Evolutionary conservation across 2,113 vertebrate genomes (phyloP), one percentile per base, ranked within the genome.

Genomic region (Lota lota): DNA sequence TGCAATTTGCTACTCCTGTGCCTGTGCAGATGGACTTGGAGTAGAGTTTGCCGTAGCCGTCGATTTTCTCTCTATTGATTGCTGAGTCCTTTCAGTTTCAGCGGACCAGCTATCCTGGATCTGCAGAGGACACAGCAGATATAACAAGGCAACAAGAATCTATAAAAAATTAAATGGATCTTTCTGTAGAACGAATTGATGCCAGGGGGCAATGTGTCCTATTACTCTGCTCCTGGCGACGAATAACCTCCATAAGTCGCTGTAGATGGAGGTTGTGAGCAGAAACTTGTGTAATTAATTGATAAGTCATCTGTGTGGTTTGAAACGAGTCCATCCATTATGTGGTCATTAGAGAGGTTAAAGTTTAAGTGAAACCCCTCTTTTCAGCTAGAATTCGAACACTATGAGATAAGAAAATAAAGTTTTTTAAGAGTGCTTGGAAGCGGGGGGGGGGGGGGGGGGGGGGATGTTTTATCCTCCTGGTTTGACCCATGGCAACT

Each of bases 151-250:
- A 20, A 78, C 63, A 61, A 64, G 24, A 60, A 83, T 76, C 70
- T 67, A 81, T 75, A 74, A 78, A 19, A 78, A 74, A 21, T 36
- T 22, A 82, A 82, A 86, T 64, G 76, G 81, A 87, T 83, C 51
- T 83, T 73, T 78, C 50, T 58, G n/a, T 70, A n/a, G 56, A 66
- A 7, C 74, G 28, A 51, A 88, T 84, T 77, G 40, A 84, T 81
- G 70, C 14, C 15, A 57, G 63, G 51, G 61, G 67, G 28, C 28
- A 33, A 33, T 33, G 51, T 53, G 51, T 17, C 12, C 17, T 53
- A 53, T 14, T 17, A 2, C 50, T 10, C 51, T 53, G 51, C 51
- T 14, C 51, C 51, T 53, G 12, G 51, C 51, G 56, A 16, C 66
- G 22, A 65, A 54, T 33, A 47, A 47, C 53, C 66, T 60, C 66